Base-by-base conservation (phyloP, 2,888 invertebrate genomes). In the Opisthograptis luteolata region DNA sequence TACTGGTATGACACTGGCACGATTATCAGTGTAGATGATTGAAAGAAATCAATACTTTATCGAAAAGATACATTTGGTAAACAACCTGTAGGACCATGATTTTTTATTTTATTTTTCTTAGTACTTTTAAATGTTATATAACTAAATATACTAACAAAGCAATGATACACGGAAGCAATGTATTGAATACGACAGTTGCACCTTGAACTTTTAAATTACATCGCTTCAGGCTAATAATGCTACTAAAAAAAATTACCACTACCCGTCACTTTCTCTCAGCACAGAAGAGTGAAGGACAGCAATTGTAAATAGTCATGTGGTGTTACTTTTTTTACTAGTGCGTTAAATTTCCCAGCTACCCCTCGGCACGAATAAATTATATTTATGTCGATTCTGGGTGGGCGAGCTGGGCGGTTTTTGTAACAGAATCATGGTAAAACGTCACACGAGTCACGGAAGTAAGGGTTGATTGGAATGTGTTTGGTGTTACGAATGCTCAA, bases 351-450 rank as follows among this genome's bases (percentile, higher is more conserved):
- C 86, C 84, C 84, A 82, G 83, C 79, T 80, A 84, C 84, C 86
- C 85, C 80, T 81, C 77, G 68, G 66, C 64, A 64, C 68, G 78
- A 81, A 87, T 87, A 87, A 87, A 85, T 89, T 86, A 88, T 76
- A 72, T 86, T 85, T 82, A 84, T 85, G 81, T 84, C 73, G 76
- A 81, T 84, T 84, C 85, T 80, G 89, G 88, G 89, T 89, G 89
- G 89, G 76, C 89, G 71, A 57, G 48, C 44, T 63, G 63, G 62
- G 58, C 70, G 63, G 71, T 73, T 70, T 75, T 76, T 71, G 76
- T 78, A 68, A 82, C 78, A 81, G 83, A 87, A 83, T 82, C 73
- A 66, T 74, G 46, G 62, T 51, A 57, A 76, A 79, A 78, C 70
- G 73, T 73, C 69, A 75, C 73, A 73, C 76, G 64, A 70, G 72